Evolutionary conservation across 2,888 invertebrate genomes (phyloP).

Genomic region (Epicampocera succincta): DNA sequence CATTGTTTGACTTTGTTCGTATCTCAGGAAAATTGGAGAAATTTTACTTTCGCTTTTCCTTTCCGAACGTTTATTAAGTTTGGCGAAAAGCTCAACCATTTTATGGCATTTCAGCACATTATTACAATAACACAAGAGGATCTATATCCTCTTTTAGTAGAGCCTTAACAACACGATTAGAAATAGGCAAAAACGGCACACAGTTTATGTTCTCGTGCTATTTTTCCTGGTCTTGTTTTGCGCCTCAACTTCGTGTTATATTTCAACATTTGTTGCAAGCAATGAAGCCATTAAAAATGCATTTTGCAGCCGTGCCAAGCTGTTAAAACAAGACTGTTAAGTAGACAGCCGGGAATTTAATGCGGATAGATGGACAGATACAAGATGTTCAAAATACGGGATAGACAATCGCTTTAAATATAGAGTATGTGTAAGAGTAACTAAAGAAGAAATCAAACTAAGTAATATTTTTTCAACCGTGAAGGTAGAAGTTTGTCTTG

Average conservation of each 20-base stretch:
- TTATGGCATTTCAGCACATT: slow-evolving; percentile 32
- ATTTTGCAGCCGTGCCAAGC: slow-evolving; percentile 61
- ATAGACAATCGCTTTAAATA: slow-evolving; percentile 33
- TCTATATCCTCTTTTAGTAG: slow-evolving; percentile 27
- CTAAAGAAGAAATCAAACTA: slow-evolving; percentile 24
- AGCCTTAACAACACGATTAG: neutral
- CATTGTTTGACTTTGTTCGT: no score
- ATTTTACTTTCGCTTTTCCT: neutral
- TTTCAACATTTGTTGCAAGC: slow-evolving; percentile 48
- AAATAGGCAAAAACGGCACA: neutral
- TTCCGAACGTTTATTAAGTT: neutral
- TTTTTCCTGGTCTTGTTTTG: slow-evolving; percentile 11
- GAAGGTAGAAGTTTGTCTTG: slow-evolving; percentile 15
- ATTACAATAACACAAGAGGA: slow-evolving; percentile 43
- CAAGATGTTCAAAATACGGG: neutral
- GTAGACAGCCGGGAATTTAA: slow-evolving; percentile 38
- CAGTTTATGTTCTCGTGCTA: slow-evolving; percentile 1
- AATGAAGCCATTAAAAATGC: slow-evolving; percentile 69
- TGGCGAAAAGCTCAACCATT: neutral
- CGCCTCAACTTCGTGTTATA: neutral
- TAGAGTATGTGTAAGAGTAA: slow-evolving; percentile 21
- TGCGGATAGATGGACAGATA: slow-evolving; percentile 30
- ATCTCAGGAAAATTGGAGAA: no score
- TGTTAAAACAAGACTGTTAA: slow-evolving; percentile 41
- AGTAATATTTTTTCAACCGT: neutral